phyloP scores from a whole-genome alignment of 2,113 vertebrate species.

The Microtus richardsoni region DNA sequence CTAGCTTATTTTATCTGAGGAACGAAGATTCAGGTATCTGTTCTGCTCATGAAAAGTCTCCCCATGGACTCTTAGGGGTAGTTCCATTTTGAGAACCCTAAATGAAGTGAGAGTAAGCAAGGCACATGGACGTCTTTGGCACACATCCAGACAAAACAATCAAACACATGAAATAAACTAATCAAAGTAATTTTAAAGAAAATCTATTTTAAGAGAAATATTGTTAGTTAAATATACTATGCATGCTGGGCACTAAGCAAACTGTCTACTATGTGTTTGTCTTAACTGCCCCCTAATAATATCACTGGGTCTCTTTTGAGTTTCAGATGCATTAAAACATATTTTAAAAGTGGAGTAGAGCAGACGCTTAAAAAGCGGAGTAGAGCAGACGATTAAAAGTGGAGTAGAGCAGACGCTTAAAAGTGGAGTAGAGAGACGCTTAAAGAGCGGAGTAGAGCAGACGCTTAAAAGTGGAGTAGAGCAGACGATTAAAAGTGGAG shows the following conservation, averaged over 20 bases:
- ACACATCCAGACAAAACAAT: background rate
- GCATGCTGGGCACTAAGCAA: background rate
- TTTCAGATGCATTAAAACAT: background rate
- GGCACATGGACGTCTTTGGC: background rate
- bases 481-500: too few species aligned
- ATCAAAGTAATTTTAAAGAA: background rate
- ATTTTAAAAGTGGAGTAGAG: background rate
- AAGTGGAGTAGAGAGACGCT: too few species aligned
- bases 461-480: too few species aligned
- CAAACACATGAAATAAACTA: background rate
- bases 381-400: too few species aligned
- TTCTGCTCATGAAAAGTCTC: background rate
- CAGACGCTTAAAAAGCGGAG: background rate
- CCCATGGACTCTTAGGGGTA: too few species aligned
- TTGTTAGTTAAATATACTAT: background rate
- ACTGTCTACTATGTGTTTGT: background rate
- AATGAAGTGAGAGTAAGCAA: background rate
- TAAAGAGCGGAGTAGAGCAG: too few species aligned
- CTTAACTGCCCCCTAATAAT: background rate
- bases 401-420: too few species aligned
- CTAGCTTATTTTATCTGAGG: background rate
- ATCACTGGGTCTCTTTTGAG: background rate
- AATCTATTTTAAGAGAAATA: background rate
- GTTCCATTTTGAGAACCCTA: background rate
- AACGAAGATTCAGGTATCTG: background rate